phyloP scores from a whole-genome alignment of 2,797 vertebrate genomes.

The Cephalopachus bancanus region DNA sequence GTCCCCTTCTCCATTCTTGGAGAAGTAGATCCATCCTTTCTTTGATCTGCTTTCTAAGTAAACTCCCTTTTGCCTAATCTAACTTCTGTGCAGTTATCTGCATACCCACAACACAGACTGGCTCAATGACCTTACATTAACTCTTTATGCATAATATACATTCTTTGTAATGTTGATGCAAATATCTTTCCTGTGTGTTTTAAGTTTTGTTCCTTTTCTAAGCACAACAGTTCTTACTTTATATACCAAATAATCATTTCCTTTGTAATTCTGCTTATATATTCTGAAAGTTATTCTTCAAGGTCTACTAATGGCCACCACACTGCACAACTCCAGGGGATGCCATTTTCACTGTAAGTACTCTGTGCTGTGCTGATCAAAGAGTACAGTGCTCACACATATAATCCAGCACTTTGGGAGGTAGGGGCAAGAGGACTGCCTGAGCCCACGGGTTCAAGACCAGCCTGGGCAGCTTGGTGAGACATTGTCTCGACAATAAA shows the following conservation, averaged over 20 bases:
- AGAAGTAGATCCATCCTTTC: too few species aligned
- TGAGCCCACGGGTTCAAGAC: too few species aligned
- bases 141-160: neutral
- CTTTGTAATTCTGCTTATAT: constrained; percentile 43
- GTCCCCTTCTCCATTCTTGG: too few species aligned
- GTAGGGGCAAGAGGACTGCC: too few species aligned
- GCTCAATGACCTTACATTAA: too few species aligned
- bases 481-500: too few species aligned
- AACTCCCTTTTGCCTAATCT: too few species aligned
- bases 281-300: constrained; percentile 46
- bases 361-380: neutral
- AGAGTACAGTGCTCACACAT: neutral
- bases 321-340: neutral
- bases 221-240: neutral
- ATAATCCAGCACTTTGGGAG: too few species aligned
- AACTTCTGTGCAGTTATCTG: too few species aligned
- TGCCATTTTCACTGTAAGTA: neutral
- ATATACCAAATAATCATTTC: neutral
- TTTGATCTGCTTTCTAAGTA: too few species aligned
- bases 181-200: constrained; percentile 2
- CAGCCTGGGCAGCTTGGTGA: too few species aligned
- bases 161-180: neutral
- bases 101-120: too few species aligned
- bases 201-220: constrained; percentile 20
- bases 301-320: neutral